phyloP scores from a whole-genome alignment of 2,888 invertebrate genomes.

The Ectemnius lituratus region DNA sequence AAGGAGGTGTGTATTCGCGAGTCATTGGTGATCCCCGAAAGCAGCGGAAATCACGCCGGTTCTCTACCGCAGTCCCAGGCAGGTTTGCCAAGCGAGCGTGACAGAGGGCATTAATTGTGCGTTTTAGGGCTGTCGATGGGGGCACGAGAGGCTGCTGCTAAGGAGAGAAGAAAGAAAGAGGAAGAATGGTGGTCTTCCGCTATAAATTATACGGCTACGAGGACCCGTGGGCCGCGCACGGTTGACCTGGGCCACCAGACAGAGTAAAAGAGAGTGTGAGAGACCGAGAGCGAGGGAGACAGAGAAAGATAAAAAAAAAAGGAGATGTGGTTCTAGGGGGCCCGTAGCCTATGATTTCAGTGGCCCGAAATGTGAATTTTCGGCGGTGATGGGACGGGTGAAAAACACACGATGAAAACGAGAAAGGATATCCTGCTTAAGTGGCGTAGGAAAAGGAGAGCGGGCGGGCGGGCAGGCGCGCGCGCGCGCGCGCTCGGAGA shows the following conservation, averaged over 20 bases:
- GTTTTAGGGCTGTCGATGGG: conserved; percentile 35
- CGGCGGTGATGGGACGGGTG: conserved; percentile 27
- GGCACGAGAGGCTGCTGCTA: conserved; percentile 26
- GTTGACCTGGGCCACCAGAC: conserved; percentile 49
- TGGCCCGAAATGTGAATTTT: conserved; percentile 51
- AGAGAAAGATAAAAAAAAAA: too few species aligned
- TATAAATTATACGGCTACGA: conserved; percentile 69
- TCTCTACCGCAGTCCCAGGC: conserved; percentile 11
- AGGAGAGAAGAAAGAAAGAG: background rate
- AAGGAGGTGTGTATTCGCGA: too few species aligned
- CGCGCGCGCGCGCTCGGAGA: too few species aligned
- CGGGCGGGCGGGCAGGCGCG: conserved; percentile 4
- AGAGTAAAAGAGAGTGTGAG: too few species aligned
- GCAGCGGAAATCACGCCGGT: too few species aligned
- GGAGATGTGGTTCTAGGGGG: conserved; percentile 1
- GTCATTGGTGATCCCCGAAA: too few species aligned
- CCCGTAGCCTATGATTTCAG: conserved; percentile 53
- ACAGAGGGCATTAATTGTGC: conserved; percentile 54
- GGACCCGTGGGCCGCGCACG: conserved; percentile 45
- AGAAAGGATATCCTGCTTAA: conserved; percentile 41
- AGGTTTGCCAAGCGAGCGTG: conserved; percentile 27
- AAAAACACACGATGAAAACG: conserved; percentile 45
- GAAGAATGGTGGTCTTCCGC: conserved; percentile 51
- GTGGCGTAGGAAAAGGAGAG: conserved; percentile 33
- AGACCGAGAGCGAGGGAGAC: too few species aligned